Conservation (phyloP, 1,140 invertebrate genomes). For the Drosophila sucinea region DNA sequence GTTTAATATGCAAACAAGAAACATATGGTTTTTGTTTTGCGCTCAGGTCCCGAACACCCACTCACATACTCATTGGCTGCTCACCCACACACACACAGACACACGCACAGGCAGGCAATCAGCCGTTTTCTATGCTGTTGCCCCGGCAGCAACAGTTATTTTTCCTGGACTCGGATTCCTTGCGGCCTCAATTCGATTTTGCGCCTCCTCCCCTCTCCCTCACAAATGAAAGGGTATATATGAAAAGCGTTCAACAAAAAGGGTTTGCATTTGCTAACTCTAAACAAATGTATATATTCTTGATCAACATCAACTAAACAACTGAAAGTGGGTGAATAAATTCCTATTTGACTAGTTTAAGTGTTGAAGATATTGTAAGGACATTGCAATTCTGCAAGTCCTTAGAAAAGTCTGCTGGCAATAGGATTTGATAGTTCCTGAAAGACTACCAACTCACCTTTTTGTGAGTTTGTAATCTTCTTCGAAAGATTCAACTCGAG, state of each 20-base stretch:
- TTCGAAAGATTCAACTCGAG: no score
- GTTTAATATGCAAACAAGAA: conserved; percentile 54
- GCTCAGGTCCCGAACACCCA: conserved; percentile 31
- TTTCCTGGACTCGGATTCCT: conserved; percentile 55
- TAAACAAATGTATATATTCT: no score
- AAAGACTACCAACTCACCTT: no score
- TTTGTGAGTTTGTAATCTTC: no score
- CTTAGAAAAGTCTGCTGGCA: no score
- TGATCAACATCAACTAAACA: no score
- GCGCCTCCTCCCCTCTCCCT: not conserved
- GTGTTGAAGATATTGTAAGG: no score
- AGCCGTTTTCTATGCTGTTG: conserved; percentile 43
- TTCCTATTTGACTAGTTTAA: no score
- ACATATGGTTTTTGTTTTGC: conserved; percentile 79
- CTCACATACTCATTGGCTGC: conserved; percentile 25
- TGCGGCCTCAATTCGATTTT: conserved; percentile 50
- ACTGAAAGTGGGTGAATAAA: no score
- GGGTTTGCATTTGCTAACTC: not conserved
- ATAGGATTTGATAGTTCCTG: no score
- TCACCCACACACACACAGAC: conserved; percentile 13
- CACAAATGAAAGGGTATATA: not conserved
- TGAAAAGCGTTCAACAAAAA: not conserved
- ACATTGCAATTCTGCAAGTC: no score
- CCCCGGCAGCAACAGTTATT: conserved; percentile 73
- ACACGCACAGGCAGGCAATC: conserved; percentile 40